A percentile compares a stretch with the other conserved stretches of the same genome.
phyloP scores from a whole-genome alignment of 2,797 vertebrate genomes.

The Apogon hyalosoma region DNA sequence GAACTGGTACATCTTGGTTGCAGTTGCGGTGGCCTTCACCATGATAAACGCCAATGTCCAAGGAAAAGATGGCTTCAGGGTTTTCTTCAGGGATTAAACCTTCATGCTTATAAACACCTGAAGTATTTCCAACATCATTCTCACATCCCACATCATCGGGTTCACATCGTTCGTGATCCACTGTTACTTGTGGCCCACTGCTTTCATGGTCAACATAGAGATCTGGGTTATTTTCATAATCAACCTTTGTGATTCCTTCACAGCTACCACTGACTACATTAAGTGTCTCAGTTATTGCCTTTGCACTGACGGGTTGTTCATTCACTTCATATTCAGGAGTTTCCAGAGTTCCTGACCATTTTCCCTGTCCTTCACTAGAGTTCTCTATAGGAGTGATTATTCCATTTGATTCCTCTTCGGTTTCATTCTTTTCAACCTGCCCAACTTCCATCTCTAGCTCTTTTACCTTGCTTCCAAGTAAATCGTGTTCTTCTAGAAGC shows the following conservation, averaged over 20 bases:
- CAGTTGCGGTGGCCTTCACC: constrained; percentile 7
- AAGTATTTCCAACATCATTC: not conserved
- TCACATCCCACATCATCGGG: not conserved
- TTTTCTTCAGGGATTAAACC: not conserved
- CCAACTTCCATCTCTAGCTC: constrained; percentile 71
- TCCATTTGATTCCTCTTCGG: constrained; percentile 64
- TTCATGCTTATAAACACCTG: not conserved
- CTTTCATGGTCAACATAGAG: not conserved
- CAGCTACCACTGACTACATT: not conserved
- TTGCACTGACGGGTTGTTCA: constrained; percentile 19
- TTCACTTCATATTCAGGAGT: not conserved
- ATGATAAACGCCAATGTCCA: not conserved
- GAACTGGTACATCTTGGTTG: not conserved
- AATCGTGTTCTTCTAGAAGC: constrained; percentile 75
- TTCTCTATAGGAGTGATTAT: constrained; percentile 51
- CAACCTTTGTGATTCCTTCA: not conserved
- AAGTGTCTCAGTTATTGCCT: not conserved
- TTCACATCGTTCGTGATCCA: not conserved
- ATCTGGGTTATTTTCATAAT: not conserved
- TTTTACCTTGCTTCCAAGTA: constrained; percentile 71
- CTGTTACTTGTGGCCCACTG: not conserved
- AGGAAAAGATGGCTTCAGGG: not conserved
- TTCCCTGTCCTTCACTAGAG: constrained; percentile 55
- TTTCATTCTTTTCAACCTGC: constrained; percentile 72
- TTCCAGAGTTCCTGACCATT: constrained; percentile 23